Base-by-base conservation (phyloP, 2,888 invertebrate genomes). In the Arctia plantaginis region DNA sequence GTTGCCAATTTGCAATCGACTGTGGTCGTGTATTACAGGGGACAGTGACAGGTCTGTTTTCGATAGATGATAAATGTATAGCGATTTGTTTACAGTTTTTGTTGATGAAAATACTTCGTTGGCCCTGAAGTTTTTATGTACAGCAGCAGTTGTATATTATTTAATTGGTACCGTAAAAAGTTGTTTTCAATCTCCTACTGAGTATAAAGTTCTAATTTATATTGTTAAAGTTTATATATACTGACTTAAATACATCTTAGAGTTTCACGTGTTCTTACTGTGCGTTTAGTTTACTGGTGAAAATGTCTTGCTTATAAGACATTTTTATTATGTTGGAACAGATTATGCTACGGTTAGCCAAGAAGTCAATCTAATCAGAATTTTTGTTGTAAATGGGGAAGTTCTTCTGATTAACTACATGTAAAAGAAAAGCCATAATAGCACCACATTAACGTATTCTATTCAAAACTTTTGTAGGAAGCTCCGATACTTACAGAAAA, bases 1-100 rank as follows among this genome's bases (percentile, higher is more conserved):
- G 79, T 73, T 71, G 83, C 78, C 85, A 85, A 85, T 86, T 82
- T 85, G 85, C 84, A 86, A 82, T 84, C 79, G 79, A 81, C 71
- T 62, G 69, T 73, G 74, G 76, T n/a, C n/a, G n/a, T n/a, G n/a
- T 20, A 70, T 69, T 80, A 80, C 69, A 72, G 72, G 65, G 77
- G 77, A 51, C 51, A 59, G n/a, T 1, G 30, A 30, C 30, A 73
- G 41, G 81, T 83, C 72, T 79, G 85, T 81, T 83, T 84, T 80
- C 83, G 76, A 83, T 84, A 82, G 69, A 79, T 41, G 73, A 77
- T 75, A 39, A 72, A 59, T 65, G 62, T 68, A 33, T 66, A 64
- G 51, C 35, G 66, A 78, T 85, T 75, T 81, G 80, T 66, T 71
- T 71, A 47, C 18, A 35, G 30, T 67, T 47, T 67, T 67, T 44